Conservation (phyloP, 2,113 vertebrate species). For the Casuarius casuarius region DNA sequence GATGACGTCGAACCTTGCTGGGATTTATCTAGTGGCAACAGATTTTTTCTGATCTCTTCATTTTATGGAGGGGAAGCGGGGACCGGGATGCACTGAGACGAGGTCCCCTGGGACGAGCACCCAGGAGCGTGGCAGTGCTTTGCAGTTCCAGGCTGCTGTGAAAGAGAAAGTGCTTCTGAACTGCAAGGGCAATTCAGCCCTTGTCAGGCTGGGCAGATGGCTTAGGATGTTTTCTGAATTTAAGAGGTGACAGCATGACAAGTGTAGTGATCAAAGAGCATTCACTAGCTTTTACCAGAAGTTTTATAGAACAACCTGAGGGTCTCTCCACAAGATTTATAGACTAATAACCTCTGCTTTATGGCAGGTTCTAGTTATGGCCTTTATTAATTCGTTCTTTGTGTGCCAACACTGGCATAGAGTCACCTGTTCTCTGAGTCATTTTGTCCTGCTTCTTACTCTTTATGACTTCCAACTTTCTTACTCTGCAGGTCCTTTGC, state of each 20-base stretch:
- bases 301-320: background rate
- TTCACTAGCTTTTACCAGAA: background rate
- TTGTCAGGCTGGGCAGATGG: background rate
- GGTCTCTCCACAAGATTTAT: background rate
- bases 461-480: background rate
- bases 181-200: background rate
- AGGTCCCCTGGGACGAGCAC: background rate
- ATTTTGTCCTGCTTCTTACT: background rate
- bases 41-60: background rate
- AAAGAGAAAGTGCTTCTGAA: background rate
- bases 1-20: background rate
- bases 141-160: background rate
- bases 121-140: background rate
- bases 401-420: background rate
- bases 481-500: background rate
- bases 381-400: background rate
- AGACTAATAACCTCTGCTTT: background rate
- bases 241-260: background rate
- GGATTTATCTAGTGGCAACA: background rate
- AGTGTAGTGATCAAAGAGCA: background rate
- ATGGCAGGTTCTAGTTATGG: background rate
- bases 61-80: background rate
- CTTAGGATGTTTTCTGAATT: background rate
- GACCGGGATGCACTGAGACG: background rate
- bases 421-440: background rate